A percentile compares a stretch with the other conserved stretches of the same genome.
These are phyloP conservation scores for Pseudochirops cupreus DNA, from an alignment of 2,797 vertebrate species.

Conservation along the genomic window DNA sequence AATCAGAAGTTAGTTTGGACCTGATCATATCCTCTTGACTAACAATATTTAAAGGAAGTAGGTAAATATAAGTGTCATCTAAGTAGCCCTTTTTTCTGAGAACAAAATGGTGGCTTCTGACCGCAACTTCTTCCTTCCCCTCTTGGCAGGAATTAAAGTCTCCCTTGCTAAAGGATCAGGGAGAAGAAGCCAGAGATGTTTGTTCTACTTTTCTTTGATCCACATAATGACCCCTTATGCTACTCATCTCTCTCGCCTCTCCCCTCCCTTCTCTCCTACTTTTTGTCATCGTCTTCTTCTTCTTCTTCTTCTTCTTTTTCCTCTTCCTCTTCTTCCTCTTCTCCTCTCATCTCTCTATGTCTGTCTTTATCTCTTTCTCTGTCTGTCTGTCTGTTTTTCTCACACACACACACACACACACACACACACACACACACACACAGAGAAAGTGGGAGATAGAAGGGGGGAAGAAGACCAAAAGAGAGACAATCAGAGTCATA, in stretches of 20 bases:
- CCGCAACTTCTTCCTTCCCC: background rate
- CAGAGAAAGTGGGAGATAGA: background rate
- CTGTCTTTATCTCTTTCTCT: no score
- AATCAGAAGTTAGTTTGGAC: background rate
- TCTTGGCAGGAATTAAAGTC: background rate
- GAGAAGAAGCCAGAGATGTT: background rate
- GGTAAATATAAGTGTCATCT: background rate
- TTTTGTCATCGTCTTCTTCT: no score
- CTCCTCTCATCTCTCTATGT: no score
- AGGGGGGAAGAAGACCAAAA: accelerated
- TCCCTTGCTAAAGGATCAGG: background rate
- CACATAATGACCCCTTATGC: no score
- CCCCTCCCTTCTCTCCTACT: no score
- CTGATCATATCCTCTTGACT: background rate
- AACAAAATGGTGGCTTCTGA: background rate
- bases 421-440: no score
- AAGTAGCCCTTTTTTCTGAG: background rate
- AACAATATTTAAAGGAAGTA: background rate
- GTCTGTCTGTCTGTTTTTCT: no score
- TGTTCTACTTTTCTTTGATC: background rate
- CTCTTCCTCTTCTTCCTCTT: no score
- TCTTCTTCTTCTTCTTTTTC: no score
- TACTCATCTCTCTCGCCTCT: no score
- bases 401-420: no score
- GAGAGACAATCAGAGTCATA: no score